Conservation (phyloP, 2,888 invertebrate genomes). For the Trissolcus brochymenae region DNA sequence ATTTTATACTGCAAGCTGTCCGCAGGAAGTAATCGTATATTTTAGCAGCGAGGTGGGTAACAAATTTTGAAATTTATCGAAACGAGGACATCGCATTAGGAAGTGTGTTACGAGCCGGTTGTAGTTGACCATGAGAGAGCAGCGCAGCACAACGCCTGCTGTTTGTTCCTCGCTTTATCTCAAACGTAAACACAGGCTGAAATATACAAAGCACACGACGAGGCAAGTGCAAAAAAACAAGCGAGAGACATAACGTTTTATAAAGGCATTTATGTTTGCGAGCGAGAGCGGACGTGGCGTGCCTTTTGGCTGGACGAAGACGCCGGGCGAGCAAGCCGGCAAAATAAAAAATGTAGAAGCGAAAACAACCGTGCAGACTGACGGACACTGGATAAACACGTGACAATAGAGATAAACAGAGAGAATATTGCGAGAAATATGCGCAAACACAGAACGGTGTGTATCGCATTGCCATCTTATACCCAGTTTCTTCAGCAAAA, state of each 20-base stretch:
- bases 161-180: constrained; percentile 74
- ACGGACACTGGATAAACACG: constrained; percentile 72
- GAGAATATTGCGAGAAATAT: constrained; percentile 73
- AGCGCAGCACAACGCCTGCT: constrained; percentile 61
- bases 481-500: constrained; percentile 60
- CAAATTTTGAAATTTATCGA: constrained; percentile 1
- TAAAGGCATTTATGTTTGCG: constrained; percentile 58
- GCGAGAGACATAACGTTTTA: constrained; percentile 57
- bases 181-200: constrained; percentile 71
- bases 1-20: background rate
- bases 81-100: constrained; percentile 33
- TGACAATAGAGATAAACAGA: constrained; percentile 75
- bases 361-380: constrained; percentile 61
- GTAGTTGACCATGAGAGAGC: constrained; percentile 58
- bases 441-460: constrained; percentile 70
- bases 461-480: constrained; percentile 57
- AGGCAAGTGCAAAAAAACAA: constrained; percentile 52
- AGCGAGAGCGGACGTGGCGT: constrained; percentile 48
- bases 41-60: too few species aligned
- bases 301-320: constrained; percentile 50
- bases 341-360: constrained; percentile 56
- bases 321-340: constrained; percentile 55
- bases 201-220: constrained; percentile 63
- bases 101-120: constrained; percentile 54
- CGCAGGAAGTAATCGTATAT: too few species aligned